Conservation (phyloP, 2,888 invertebrate genomes). For the Ferdinandea cuprea region DNA sequence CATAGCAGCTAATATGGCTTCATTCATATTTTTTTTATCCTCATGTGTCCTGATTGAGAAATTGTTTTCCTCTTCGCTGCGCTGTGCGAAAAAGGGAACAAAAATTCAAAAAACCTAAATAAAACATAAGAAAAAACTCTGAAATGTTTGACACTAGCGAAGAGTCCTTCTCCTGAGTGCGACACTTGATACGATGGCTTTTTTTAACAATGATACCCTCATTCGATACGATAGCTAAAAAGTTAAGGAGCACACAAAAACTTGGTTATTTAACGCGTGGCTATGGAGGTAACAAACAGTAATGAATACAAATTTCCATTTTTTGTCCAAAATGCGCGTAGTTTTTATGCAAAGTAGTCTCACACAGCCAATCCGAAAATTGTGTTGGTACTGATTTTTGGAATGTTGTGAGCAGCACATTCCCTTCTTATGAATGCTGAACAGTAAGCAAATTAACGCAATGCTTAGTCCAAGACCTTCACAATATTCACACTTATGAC, state of each 20-base stretch:
- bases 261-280: constrained; percentile 6
- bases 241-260: constrained; percentile 27
- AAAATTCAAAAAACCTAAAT: neutral
- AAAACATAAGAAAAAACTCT: neutral
- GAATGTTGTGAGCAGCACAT: too few relatives aligned
- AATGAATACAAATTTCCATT: too few relatives aligned
- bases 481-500: too few relatives aligned
- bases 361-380: too few relatives aligned
- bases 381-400: too few relatives aligned
- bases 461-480: too few relatives aligned
- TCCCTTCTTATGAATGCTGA: too few relatives aligned
- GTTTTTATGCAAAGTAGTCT: too few relatives aligned
- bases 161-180: constrained; percentile 1
- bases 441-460: too few relatives aligned
- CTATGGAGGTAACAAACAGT: neutral
- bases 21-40: constrained; percentile 55
- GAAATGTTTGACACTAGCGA: neutral
- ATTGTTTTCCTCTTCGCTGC: constrained; percentile 23
- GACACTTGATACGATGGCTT: constrained; percentile 18
- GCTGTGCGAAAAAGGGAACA: neutral
- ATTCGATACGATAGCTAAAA: constrained; percentile 7
- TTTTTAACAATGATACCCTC: constrained; percentile 11
- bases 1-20: constrained; percentile 56
- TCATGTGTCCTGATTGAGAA: constrained; percentile 32
- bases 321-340: too few relatives aligned